Conservation (phyloP, 2,797 vertebrate genomes). For the Champsocephalus esox region DNA sequence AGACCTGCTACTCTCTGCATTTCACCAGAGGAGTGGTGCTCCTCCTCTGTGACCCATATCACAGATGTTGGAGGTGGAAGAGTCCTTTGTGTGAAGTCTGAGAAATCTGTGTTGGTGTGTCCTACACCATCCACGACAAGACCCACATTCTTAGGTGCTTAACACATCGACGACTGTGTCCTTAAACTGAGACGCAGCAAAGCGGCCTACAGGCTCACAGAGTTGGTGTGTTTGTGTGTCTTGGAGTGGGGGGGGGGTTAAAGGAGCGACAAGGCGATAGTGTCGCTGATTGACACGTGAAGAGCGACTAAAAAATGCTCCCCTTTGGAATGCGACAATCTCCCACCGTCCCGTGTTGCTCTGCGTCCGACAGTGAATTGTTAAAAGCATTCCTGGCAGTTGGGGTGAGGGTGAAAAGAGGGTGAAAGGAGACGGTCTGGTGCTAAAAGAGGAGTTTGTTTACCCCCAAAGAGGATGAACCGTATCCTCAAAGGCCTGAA, state of each 20-base stretch:
- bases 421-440: constrained; percentile 68
- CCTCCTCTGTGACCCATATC: constrained; percentile 72
- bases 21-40: constrained; percentile 62
- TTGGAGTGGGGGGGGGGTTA: constrained; percentile 49
- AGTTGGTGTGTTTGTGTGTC: constrained; percentile 66
- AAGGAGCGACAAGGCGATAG: constrained; percentile 82
- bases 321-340: constrained; percentile 84
- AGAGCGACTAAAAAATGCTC: constrained; percentile 80
- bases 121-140: constrained; percentile 55
- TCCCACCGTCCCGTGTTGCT: constrained; percentile 77
- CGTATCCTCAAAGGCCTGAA: constrained; percentile 45
- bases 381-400: constrained; percentile 85
- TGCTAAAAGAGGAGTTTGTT: constrained; percentile 75
- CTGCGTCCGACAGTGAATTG: constrained; percentile 76
- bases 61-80: constrained; percentile 72
- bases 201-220: constrained; percentile 47
- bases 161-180: constrained; percentile 77
- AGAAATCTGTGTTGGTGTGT: constrained; percentile 71
- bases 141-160: constrained; percentile 76
- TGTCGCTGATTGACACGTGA: constrained; percentile 83
- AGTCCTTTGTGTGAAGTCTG: constrained; percentile 69
- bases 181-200: constrained; percentile 70
- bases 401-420: constrained; percentile 71
- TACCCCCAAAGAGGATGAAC: constrained; percentile 66
- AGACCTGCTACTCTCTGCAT: constrained; percentile 58